Conservation (phyloP, 2,797 vertebrate species). For the Ibycter americanus region DNA sequence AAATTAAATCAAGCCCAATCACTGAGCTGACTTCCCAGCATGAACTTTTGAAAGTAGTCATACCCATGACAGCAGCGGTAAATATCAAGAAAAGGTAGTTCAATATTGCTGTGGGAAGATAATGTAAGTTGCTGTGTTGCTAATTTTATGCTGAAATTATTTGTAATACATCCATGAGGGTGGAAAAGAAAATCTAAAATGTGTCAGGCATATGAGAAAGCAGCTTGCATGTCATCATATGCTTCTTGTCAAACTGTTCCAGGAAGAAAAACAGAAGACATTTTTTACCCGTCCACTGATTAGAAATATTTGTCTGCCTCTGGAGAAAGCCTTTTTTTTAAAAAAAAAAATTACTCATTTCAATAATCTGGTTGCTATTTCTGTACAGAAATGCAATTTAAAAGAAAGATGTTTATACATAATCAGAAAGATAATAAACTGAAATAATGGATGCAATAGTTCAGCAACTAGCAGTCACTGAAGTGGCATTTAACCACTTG, state of each 20-base stretch:
- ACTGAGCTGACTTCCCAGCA: background rate
- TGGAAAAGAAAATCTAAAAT: background rate
- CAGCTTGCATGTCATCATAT: background rate
- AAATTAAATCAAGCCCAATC: background rate
- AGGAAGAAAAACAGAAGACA: background rate
- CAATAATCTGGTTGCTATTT: background rate
- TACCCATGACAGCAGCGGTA: background rate
- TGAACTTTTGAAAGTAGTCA: background rate
- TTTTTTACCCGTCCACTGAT: background rate
- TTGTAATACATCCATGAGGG: background rate
- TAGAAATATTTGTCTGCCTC: background rate
- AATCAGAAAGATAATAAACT: background rate
- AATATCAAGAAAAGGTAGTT: background rate
- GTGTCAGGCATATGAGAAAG: slow-evolving; percentile 26
- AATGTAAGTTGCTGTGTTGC: background rate
- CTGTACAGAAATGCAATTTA: background rate
- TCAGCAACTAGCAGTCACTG: background rate
- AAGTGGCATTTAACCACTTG: background rate
- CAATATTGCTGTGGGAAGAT: background rate
- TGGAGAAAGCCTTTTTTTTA: background rate
- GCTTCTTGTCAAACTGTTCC: slow-evolving; percentile 27
- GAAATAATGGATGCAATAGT: background rate
- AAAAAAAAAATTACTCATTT: background rate
- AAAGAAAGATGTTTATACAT: background rate
- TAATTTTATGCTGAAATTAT: background rate